Evolutionary conservation across 2,888 invertebrate genomes (phyloP), one percentile per base, ranked within the genome.

Genomic region (Luffia ferchaultella): DNA sequence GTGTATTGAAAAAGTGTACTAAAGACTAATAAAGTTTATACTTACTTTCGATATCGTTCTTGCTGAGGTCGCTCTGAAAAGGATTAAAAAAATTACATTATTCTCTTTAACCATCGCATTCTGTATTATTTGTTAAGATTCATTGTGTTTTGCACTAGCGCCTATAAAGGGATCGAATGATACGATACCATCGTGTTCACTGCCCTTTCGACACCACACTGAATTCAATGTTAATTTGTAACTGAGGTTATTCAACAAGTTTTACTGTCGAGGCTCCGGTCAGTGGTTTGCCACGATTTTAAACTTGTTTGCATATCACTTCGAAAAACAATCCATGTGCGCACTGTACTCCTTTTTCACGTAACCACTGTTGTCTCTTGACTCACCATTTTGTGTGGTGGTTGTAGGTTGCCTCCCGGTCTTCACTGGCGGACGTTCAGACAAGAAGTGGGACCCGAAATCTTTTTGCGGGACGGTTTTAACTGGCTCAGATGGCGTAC

Each of bases 21-120:
- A n/a, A n/a, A n/a, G n/a, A n/a, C n/a, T n/a, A n/a, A 42, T 16
- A 42, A 42, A 42, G n/a, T 42, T 42, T 42, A 60, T 86, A 93
- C 94, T 94, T 87, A 94, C 94, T 93, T 88, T 94, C 94, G 80
- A 94, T 79, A 82, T 94, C 94, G 87, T 90, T 91, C 85, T 91
- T 90, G 86, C 90, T 90, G 78, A 94, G 89, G 87, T 94, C 92
- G 85, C 92, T 92, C 93, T 93, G 88, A 70, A 88, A 89, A 79
- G 82, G 67, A 82, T 63, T 68, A 84, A 82, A 83, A 76, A 76
- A 52, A 76, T 71, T 72, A 69, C 67, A 69, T 79, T 83, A 83
- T 20, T 20, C 20, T 43, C 18, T 30, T 30, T 30, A 3, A 12
- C 12, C 30, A 30, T n/a, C 30, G 12, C 30, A 3, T 30, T 12